These are phyloP conservation scores for Carposina sasakii DNA, from an alignment of 1,140 invertebrate genomes.

Conservation along the genomic window DNA sequence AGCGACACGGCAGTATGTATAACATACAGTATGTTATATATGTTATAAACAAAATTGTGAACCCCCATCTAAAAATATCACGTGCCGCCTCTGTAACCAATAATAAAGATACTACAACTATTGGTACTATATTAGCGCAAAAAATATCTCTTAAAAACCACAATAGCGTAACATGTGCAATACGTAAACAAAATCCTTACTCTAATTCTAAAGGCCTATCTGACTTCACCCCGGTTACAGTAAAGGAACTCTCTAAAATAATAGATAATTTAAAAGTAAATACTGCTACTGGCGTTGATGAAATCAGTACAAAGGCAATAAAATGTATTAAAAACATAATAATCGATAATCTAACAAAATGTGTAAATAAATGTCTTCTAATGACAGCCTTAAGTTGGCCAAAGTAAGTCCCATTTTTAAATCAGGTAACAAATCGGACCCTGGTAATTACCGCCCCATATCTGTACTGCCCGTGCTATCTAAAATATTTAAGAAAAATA, in stretches of 20 bases:
- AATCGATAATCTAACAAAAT: not conserved
- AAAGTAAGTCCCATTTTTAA: conserved; percentile 19
- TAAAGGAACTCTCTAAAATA: not conserved
- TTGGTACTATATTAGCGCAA: not conserved
- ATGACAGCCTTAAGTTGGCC: conserved; percentile 14
- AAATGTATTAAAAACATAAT: conserved; percentile 7
- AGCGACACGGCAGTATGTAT: no score
- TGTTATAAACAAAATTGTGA: no score
- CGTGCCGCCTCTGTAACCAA: no score
- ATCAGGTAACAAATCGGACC: conserved; percentile 16
- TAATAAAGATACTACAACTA: not conserved
- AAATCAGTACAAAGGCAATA: conserved; percentile 5
- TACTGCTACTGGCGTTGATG: not conserved
- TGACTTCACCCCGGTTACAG: not conserved
- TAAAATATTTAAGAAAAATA: conserved; percentile 15
- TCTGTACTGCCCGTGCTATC: conserved; percentile 12
- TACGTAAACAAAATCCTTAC: not conserved
- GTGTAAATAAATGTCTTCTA: conserved; percentile 3
- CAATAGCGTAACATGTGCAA: not conserved
- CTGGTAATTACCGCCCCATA: conserved; percentile 17
- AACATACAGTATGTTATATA: no score
- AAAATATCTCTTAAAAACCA: not conserved
- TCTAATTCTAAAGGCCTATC: not conserved
- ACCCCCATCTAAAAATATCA: no score
- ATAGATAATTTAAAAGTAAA: conserved; percentile 6